A percentile compares a stretch with the other conserved stretches of the same genome.
These are phyloP conservation scores for Ferdinandea cuprea DNA, from an alignment of 2,888 invertebrate species.

Conservation along the genomic window DNA sequence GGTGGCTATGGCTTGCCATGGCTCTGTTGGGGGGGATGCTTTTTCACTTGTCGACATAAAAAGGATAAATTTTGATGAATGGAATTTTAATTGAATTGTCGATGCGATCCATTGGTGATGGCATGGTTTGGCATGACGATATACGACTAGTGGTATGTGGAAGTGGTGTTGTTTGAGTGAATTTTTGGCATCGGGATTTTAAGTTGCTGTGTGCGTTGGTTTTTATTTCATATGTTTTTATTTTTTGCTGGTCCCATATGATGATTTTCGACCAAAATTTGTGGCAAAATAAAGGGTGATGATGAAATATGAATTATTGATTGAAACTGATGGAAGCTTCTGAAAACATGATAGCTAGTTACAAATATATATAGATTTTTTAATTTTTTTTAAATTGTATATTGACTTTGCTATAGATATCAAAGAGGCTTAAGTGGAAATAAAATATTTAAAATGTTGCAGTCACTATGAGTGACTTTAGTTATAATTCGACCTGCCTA, in stretches of 20 bases:
- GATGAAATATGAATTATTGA: conserved; percentile 65
- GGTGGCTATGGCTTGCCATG: too few relatives aligned
- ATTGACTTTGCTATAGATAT: too few relatives aligned
- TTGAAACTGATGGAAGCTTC: conserved; percentile 28
- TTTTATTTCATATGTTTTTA: too few relatives aligned
- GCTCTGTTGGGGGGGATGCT: conserved; percentile 20
- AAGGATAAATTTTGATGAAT: conserved; percentile 68
- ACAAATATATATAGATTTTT: not conserved
- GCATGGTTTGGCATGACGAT: too few relatives aligned
- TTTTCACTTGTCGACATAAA: conserved; percentile 68
- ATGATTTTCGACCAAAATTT: conserved; percentile 59
- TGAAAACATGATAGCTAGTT: not conserved
- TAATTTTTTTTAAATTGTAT: not conserved
- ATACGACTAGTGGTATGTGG: too few relatives aligned
- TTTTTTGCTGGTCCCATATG: not conserved
- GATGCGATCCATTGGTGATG: too few relatives aligned
- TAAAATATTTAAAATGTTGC: too few relatives aligned
- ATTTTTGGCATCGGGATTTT: conserved; percentile 22
- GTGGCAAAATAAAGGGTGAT: conserved; percentile 41
- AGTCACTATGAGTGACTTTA: too few relatives aligned
- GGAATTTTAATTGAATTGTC: conserved; percentile 73
- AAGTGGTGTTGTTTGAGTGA: too few relatives aligned
- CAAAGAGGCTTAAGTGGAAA: too few relatives aligned
- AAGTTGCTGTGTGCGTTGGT: not conserved
- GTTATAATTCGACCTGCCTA: too few relatives aligned